Conservation (phyloP, 2,797 vertebrate species). For the Chloroceryle inda region DNA sequence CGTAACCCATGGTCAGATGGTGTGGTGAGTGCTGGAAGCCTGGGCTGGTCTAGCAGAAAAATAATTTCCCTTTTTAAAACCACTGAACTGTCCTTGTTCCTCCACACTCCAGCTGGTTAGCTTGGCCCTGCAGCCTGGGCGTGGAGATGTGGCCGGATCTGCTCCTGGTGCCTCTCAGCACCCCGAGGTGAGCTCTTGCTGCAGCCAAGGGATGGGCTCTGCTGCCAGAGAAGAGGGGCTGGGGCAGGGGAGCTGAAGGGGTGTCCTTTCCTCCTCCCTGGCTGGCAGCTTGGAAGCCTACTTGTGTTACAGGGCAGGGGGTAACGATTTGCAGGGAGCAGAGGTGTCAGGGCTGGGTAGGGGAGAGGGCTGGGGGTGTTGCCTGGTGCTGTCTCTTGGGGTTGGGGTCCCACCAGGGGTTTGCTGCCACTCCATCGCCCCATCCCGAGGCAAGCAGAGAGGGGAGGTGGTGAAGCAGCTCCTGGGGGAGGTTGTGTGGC, state of each 20-base stretch:
- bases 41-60: conserved; percentile 37
- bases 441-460: accelerated
- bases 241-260: not conserved
- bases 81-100: conserved; percentile 33
- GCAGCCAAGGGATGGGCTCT: not conserved
- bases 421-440: accelerated
- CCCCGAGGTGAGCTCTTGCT: not conserved
- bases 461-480: accelerated
- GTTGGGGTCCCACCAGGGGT: accelerated
- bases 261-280: not conserved
- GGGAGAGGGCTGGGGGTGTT: not conserved
- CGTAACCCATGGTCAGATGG: conserved; percentile 1
- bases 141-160: not conserved
- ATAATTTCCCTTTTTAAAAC: conserved; percentile 53
- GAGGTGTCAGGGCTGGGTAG: no score
- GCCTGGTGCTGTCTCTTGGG: not conserved
- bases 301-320: no score
- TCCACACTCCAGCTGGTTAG: not conserved
- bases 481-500: not conserved
- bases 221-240: not conserved
- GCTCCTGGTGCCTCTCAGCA: not conserved
- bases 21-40: not conserved
- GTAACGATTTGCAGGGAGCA: accelerated
- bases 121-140: accelerated
- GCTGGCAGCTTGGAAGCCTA: not conserved